Evolutionary conservation across 2,113 vertebrate species (phyloP).

Genomic region (Halichoerus grypus): DNA sequence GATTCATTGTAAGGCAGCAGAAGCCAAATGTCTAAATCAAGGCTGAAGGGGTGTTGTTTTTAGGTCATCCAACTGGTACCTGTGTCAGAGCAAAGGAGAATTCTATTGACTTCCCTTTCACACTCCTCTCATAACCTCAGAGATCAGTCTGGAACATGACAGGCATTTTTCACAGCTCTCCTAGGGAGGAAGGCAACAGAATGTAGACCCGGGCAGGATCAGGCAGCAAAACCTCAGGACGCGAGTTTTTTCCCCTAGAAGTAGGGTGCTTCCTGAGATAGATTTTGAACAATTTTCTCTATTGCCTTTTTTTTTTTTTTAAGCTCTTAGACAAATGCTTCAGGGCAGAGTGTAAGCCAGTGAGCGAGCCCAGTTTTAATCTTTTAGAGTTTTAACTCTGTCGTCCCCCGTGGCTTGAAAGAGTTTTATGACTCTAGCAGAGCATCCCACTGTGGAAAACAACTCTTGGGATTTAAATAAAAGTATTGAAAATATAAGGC

Average conservation of each 20-base stretch:
- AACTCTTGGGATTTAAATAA: not conserved
- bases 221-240: not conserved
- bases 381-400: constrained; percentile 56
- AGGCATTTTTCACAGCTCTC: not conserved
- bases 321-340: constrained; percentile 36
- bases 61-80: not conserved
- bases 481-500: constrained; percentile 28
- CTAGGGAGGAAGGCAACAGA: not conserved
- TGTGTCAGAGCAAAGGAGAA: not conserved
- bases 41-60: not conserved
- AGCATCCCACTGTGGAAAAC: not conserved
- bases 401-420: not conserved
- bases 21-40: not conserved
- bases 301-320: not conserved
- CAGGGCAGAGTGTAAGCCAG: not conserved
- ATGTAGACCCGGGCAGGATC: not conserved
- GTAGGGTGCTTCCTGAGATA: not conserved
- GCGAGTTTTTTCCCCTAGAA: not conserved
- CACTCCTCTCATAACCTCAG: not conserved
- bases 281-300: constrained; percentile 2
- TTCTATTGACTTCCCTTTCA: not conserved
- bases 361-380: not conserved
- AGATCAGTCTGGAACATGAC: not conserved
- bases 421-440: not conserved
- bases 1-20: not conserved